Percentiles rank a stretch among this genome's conserved stretches.
These are phyloP conservation scores for Thaumetopoea pityocampa DNA, from an alignment of 1,140 invertebrate genomes.

Conservation along the genomic window DNA sequence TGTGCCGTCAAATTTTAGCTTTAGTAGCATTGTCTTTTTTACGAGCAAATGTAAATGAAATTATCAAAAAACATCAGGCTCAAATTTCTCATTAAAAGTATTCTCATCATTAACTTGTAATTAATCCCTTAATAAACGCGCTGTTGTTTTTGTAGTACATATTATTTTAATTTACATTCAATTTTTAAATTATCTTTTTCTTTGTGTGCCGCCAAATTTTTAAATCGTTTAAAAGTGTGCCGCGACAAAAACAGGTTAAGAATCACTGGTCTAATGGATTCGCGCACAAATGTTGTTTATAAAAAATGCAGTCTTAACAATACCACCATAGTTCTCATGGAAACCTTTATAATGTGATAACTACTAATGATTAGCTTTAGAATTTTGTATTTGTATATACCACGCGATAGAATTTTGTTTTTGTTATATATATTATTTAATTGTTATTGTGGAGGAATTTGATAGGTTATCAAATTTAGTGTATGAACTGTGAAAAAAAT, in stretches of 20 bases:
- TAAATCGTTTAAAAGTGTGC: not conserved
- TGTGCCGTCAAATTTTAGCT: too few relatives aligned
- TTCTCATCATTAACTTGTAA: too few relatives aligned
- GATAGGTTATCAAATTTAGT: not conserved
- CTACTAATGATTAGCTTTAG: constrained; percentile 16
- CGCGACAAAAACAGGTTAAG: constrained; percentile 1
- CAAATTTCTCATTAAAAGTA: too few relatives aligned
- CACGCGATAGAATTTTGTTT: constrained; percentile 11
- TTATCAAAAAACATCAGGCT: too few relatives aligned
- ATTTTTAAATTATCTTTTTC: too few relatives aligned
- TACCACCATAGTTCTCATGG: constrained; percentile 19
- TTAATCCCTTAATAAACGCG: too few relatives aligned
- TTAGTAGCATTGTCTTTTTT: too few relatives aligned
- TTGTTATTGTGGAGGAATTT: constrained; percentile 1
- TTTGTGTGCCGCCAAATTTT: too few relatives aligned
- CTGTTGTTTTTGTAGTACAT: too few relatives aligned
- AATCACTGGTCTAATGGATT: not conserved
- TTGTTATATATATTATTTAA: constrained; percentile 13
- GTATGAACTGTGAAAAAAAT: constrained; percentile 2
- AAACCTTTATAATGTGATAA: constrained; percentile 19
- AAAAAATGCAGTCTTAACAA: constrained; percentile 11
- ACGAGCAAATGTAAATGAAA: too few relatives aligned
- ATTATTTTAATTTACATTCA: too few relatives aligned
- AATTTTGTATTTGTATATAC: constrained; percentile 17
- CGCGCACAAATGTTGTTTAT: not conserved